A percentile compares a stretch with the other conserved stretches of the same genome.
These are phyloP conservation scores for Menidia menidia DNA, from an alignment of 2,797 vertebrate species.

Conservation along the genomic window DNA sequence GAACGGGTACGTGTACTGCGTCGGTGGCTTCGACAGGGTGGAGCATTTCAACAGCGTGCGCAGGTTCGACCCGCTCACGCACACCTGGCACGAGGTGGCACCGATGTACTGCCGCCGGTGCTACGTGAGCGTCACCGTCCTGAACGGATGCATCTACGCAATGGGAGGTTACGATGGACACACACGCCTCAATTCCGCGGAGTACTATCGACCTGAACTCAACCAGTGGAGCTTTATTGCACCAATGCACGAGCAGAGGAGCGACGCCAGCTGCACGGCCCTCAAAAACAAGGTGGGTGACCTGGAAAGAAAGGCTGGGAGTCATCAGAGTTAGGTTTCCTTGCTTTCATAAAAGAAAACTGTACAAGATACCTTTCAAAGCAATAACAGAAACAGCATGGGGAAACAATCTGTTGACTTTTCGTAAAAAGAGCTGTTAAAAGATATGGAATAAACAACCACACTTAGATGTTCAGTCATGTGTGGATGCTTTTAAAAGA, in stretches of 20 bases:
- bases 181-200: constrained; percentile 78
- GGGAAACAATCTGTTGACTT: not conserved
- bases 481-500: too few relatives aligned
- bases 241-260: constrained; percentile 81
- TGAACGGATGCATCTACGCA: constrained; percentile 85
- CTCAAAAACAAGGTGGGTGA: constrained; percentile 77
- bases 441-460: too few relatives aligned
- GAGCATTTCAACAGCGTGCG: constrained; percentile 84
- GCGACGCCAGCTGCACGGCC: constrained; percentile 82
- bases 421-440: not conserved
- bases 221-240: constrained; percentile 88
- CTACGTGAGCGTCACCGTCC: constrained; percentile 84
- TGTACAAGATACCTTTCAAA: too few relatives aligned
- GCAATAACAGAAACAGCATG: too few relatives aligned
- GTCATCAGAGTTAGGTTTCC: not conserved
- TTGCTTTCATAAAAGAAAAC: too few relatives aligned
- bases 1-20: constrained; percentile 57
- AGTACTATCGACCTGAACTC: constrained; percentile 82
- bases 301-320: not conserved
- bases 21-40: constrained; percentile 82
- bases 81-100: constrained; percentile 83
- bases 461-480: too few relatives aligned
- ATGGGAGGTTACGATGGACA: constrained; percentile 87
- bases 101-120: constrained; percentile 86
- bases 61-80: constrained; percentile 79